Percentiles rank a stretch among this genome's conserved stretches.
Conservation (phyloP, 2,888 invertebrate species). For the Leptinotarsa rubiginosa region DNA sequence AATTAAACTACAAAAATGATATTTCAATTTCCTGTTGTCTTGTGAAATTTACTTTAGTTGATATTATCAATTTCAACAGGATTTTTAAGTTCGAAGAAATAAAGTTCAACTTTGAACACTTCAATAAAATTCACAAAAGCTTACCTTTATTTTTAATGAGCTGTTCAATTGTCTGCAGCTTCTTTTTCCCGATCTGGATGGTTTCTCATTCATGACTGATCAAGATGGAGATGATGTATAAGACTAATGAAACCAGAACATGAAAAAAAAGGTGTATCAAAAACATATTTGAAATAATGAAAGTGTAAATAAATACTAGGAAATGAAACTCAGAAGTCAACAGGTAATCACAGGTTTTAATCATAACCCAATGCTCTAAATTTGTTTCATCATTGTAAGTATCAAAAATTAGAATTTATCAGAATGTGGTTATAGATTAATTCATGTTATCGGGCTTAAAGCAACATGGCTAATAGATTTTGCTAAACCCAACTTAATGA, state of each 20-base stretch:
- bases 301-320: neutral
- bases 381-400: constrained; percentile 56
- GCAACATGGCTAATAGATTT: no score
- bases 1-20: no score
- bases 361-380: constrained; percentile 66
- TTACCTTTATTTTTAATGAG: constrained; percentile 80
- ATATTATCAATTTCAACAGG: no score
- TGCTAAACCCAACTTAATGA: no score
- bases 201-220: constrained; percentile 90
- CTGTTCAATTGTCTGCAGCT: constrained; percentile 71
- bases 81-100: no score
- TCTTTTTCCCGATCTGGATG: constrained; percentile 88
- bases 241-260: constrained; percentile 81
- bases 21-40: no score
- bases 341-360: constrained; percentile 57
- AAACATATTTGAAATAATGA: no score
- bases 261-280: constrained; percentile 56
- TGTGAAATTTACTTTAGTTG: no score
- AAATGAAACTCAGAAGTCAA: constrained; percentile 57
- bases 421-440: neutral
- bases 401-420: neutral
- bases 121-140: no score
- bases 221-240: constrained; percentile 94
- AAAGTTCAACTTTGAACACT: no score
- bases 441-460: no score